Conservation (phyloP, 2,113 vertebrate genomes). For the Chrysemys picta region DNA sequence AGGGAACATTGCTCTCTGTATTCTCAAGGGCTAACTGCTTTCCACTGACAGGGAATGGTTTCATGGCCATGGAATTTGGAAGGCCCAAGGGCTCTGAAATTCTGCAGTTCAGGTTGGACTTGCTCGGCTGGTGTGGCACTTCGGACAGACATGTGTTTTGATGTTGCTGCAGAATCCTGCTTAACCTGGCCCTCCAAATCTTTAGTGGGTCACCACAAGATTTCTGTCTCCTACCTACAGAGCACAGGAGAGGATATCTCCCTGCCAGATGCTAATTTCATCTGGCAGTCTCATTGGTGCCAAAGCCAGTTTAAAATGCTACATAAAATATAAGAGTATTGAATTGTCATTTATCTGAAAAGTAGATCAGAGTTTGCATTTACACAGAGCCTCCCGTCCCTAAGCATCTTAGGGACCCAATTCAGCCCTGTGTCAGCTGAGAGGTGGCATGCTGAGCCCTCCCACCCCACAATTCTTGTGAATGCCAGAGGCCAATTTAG, state of each 20-base stretch:
- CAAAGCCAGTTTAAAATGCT: not conserved
- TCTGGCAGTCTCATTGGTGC: not conserved
- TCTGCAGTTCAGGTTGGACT: not conserved
- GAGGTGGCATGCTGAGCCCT: not conserved
- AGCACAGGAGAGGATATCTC: not conserved
- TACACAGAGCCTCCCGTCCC: accelerated
- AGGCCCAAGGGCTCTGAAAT: accelerated
- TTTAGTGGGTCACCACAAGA: not conserved
- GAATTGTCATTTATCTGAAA: not conserved
- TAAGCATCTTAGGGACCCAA: accelerated
- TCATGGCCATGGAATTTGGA: not conserved
- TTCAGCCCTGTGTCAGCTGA: not conserved
- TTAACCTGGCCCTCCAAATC: not conserved
- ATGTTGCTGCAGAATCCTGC: not conserved
- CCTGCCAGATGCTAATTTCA: accelerated
- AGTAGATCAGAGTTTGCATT: accelerated
- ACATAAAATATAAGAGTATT: not conserved
- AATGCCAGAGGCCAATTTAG: not conserved
- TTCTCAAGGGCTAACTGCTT: not conserved
- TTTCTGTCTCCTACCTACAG: not conserved
- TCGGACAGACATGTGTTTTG: accelerated
- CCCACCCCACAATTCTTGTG: not conserved
- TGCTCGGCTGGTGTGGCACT: not conserved
- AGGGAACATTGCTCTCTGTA: accelerated
- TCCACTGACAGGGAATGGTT: not conserved